Conservation (phyloP, 2,888 invertebrate species). For the Mythimna impura region DNA sequence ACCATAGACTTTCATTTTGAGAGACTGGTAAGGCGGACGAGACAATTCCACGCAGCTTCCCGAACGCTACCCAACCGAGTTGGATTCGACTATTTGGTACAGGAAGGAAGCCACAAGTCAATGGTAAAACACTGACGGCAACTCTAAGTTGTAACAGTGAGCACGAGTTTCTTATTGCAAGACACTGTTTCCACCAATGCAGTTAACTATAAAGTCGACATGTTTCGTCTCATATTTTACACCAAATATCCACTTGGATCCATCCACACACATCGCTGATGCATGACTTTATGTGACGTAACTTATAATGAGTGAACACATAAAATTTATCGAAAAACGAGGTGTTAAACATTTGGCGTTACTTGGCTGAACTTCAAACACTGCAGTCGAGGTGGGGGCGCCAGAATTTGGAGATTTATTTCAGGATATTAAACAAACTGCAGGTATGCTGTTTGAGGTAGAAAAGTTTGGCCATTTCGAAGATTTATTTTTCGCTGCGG, state of each 20-base stretch:
- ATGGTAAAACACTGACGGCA: no score
- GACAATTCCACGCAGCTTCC: no score
- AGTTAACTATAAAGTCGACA: no score
- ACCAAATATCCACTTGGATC: background rate
- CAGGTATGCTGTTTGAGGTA: background rate
- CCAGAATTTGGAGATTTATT: constrained; percentile 16
- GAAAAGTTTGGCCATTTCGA: background rate
- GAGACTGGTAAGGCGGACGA: no score
- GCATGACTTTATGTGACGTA: constrained; percentile 10
- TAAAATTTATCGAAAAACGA: constrained; percentile 34
- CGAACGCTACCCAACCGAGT: no score
- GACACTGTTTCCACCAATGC: background rate
- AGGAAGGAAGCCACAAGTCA: no score
- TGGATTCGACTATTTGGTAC: no score
- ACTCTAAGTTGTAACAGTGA: no score
- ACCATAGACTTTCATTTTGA: no score
- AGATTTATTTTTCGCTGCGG: background rate
- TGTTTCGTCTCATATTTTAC: background rate
- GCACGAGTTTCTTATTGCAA: no score
- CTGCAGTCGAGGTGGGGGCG: constrained; percentile 17
- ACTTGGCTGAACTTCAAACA: constrained; percentile 58
- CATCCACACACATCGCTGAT: background rate
- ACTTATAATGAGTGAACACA: constrained; percentile 24
- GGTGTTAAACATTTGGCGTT: constrained; percentile 57
- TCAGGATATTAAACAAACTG: constrained; percentile 21